Base-by-base conservation (phyloP, 1,140 invertebrate species). In the Zaprionus capensis region DNA sequence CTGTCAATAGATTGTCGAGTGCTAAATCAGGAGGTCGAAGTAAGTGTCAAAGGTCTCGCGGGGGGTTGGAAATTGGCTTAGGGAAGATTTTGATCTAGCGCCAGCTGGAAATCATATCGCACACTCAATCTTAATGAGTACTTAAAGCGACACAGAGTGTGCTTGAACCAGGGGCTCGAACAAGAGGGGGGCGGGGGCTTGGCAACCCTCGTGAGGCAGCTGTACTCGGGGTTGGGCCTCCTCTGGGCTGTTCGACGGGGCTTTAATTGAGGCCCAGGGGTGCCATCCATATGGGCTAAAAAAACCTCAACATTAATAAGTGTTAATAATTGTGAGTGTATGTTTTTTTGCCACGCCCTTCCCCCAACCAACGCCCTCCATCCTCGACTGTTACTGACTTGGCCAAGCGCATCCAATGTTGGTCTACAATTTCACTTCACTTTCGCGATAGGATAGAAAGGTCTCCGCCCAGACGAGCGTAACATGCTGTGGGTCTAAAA, bases 241-340 rank as follows among this genome's bases (percentile, higher is more conserved):
- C 79, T 76, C 66, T 78, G 80, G 61, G 67, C 66, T 56, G 72
- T 84, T 84, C 46, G 53, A 14, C 53, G 14, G 66, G 62, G 75
- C 85, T 88, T 88, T 88, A 88, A 88, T 88, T 88, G 70, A 88
- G 74, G 85, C 84, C 84, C 84, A 71, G 66, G 84, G 84, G 84
- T 88, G 85, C 85, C 85, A 90, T 88, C 68, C 69, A 76, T 71
- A 75, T 51, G 46, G 46, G 20, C 31, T 7, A 34, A 56, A 87
- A 56, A 87, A 88, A 88, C 84, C 85, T 88, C 84, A 88, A 90
- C 84, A 90, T 90, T 88, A 90, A 88, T 88, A 88, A 88, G 84
- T 88, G 84, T 90, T 88, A 88, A 88, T 88, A 88, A 90, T 90
- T 90, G 84, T 84, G 71, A 71, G 72, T 77, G 76, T 70, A 58